Evolutionary conservation across 1,140 invertebrate genomes (phyloP), one percentile per base, ranked within the genome.

Genomic region (Megalonaias nervosa): DNA sequence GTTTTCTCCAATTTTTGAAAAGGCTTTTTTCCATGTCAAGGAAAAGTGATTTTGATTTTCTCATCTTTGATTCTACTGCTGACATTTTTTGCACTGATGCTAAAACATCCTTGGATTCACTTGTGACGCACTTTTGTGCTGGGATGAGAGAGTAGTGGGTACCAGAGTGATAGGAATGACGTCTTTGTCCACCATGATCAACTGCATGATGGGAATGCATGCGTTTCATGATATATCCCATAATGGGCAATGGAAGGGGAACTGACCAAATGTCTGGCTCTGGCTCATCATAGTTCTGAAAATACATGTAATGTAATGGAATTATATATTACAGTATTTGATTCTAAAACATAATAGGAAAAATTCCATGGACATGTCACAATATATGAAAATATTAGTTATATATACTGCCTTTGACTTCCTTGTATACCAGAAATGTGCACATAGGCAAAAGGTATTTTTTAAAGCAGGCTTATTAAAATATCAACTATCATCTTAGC

Each of bases 241-340:
- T 82, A 23, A 88, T 82, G 15, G 87, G 86, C n/a, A 87, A 75
- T 5, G 85, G 84, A 74, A 87, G 66, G 31, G 80, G 72, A 6
- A 85, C 71, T 48, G 80, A 75, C 83, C 84, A 87, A 0, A 85
- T 82, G 67, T 86, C 82, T 38, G 85, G 87, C 68, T 87, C 85
- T 61, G 85, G 76, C 11, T 77, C 58, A 48, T 38, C 71, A 31
- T 84, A 83, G 57, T 87, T 82, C 87, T 88, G 70, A 21, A 81
- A 79, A 67, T 71, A 69, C 58, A 67, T 15, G n/a, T n/a, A 48
- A 48, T 48, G 38, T 48, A 48, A 48, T 9, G 38, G 38, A 48
- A 48, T 48, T 48, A 48, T 48, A 48, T 48, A 4, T 48, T 48
- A 48, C 38, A 48, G 38, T 48, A 48, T 48, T 11, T 48, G 38